Percentiles rank a stretch among this genome's conserved stretches.
Evolutionary conservation across 2,888 invertebrate species (phyloP).

Genomic region (Macaria liturata): DNA sequence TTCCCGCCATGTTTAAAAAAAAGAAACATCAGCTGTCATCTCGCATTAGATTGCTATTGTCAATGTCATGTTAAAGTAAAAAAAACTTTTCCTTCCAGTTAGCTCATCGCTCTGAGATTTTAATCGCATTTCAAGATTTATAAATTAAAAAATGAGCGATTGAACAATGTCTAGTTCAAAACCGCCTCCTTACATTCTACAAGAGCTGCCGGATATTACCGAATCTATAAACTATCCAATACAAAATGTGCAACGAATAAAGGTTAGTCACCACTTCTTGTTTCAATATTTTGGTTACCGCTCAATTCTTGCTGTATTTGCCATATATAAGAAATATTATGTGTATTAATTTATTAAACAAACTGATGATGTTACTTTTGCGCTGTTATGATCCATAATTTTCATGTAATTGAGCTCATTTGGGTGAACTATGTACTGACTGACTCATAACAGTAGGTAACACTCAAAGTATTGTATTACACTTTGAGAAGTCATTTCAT

Average conservation of each 20-base stretch:
- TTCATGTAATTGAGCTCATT: no score
- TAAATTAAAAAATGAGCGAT: conserved; percentile 39
- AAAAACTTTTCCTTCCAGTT: background rate
- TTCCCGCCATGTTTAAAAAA: no score
- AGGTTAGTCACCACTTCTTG: conserved; percentile 76
- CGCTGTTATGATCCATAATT: no score
- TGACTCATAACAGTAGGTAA: no score
- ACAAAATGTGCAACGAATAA: conserved; percentile 87
- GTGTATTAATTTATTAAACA: no score
- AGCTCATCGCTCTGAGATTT: conserved; percentile 2
- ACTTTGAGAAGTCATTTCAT: no score
- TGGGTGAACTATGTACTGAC: no score
- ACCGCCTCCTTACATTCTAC: conserved; percentile 75
- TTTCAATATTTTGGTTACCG: conserved; percentile 44
- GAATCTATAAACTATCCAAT: conserved; percentile 84
- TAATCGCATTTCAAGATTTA: conserved; percentile 20
- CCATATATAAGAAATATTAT: no score
- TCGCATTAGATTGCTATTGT: background rate
- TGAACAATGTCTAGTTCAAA: conserved; percentile 62
- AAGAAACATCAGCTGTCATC: background rate
- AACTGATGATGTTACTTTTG: no score
- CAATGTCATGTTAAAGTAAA: background rate
- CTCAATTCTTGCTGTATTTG: conserved; percentile 38
- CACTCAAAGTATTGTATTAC: no score
- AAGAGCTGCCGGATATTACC: conserved; percentile 83